A percentile compares a stretch with the other conserved stretches of the same genome.
phyloP scores from a whole-genome alignment of 1,140 invertebrate genomes.

The Drosophila subobscura region DNA sequence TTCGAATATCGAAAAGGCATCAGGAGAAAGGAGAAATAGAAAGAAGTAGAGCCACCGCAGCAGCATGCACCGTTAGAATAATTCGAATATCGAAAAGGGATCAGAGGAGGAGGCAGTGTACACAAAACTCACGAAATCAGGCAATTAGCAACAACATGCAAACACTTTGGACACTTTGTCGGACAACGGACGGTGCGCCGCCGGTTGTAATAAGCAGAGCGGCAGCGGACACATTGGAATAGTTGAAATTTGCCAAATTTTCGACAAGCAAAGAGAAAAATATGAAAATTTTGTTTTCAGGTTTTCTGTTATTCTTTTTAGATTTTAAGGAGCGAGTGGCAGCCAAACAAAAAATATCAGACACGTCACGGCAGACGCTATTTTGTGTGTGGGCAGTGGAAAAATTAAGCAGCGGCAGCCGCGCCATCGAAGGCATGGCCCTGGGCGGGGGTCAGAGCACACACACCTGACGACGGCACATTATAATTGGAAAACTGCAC shows the following conservation, averaged over 20 bases:
- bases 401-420: constrained; percentile 57
- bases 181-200: constrained; percentile 18
- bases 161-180: constrained; percentile 64
- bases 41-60: constrained; percentile 25
- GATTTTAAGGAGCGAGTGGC: constrained; percentile 7
- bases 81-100: constrained; percentile 4
- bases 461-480: constrained; percentile 60
- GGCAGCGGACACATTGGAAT: constrained; percentile 56
- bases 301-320: constrained; percentile 32
- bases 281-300: constrained; percentile 38
- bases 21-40: constrained; percentile 5
- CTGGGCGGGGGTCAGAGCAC: constrained; percentile 67
- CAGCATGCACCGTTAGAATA: constrained; percentile 56
- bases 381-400: constrained; percentile 70
- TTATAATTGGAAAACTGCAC: constrained; percentile 30
- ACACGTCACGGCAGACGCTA: constrained; percentile 49
- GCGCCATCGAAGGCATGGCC: constrained; percentile 30
- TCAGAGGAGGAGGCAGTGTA: not conserved
- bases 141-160: constrained; percentile 76
- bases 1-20: constrained; percentile 5
- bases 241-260: constrained; percentile 62
- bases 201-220: constrained; percentile 68
- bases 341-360: constrained; percentile 26
- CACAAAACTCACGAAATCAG: constrained; percentile 55
- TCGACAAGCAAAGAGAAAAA: constrained; percentile 19